Conservation (phyloP, 2,113 vertebrate species). For the Hemichromis elongatus region DNA sequence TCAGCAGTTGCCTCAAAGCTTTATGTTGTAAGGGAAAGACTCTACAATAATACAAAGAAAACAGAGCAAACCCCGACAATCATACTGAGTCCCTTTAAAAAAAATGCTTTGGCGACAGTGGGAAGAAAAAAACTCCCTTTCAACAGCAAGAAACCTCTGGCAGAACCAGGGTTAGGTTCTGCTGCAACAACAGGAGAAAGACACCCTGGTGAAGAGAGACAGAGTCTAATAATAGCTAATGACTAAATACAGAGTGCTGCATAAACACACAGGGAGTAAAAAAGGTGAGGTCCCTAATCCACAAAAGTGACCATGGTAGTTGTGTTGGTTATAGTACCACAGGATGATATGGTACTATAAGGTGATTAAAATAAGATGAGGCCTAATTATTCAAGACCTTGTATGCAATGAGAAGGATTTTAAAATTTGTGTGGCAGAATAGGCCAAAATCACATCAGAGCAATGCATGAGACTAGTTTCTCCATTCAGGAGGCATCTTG, state of each 20-base stretch:
- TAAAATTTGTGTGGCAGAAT: background rate
- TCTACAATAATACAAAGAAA: background rate
- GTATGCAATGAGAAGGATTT: background rate
- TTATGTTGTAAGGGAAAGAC: too few relatives aligned
- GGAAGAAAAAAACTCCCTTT: background rate
- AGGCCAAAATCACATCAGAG: rapidly evolving
- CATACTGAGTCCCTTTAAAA: background rate
- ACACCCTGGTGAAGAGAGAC: background rate
- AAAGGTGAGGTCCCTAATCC: too few relatives aligned
- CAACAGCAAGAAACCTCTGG: background rate
- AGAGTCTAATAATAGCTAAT: background rate
- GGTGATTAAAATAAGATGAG: background rate
- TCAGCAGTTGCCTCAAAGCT: background rate
- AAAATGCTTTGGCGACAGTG: background rate
- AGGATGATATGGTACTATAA: background rate
- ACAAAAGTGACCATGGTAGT: background rate
- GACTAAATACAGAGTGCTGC: background rate
- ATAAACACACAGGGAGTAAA: background rate
- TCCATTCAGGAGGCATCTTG: background rate
- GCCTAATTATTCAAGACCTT: background rate
- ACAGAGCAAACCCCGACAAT: background rate
- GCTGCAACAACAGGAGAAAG: background rate
- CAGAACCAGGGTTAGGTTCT: background rate
- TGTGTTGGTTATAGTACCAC: background rate
- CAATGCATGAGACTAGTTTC: background rate